Conservation (phyloP, 1,140 invertebrate species). For the Teleopsis dalmanni region DNA sequence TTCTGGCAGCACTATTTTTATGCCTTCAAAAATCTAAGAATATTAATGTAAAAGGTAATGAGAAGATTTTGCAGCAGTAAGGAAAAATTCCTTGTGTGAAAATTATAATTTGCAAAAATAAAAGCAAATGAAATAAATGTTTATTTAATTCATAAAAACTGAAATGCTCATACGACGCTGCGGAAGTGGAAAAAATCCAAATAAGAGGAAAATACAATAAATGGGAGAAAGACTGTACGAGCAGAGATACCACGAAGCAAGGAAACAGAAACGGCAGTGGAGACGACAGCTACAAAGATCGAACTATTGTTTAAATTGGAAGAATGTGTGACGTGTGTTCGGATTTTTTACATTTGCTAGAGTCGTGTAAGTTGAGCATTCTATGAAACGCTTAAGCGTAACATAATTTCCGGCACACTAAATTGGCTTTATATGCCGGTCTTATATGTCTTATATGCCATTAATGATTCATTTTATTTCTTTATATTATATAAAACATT, state of each 20-base stretch:
- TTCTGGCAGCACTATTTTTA: no score
- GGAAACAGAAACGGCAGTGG: slow-evolving; percentile 1
- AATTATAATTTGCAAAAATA: slow-evolving; percentile 3
- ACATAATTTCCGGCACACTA: background rate
- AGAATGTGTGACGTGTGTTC: slow-evolving; percentile 72
- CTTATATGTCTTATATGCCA: background rate
- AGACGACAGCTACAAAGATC: slow-evolving; percentile 5
- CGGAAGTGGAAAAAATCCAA: no score
- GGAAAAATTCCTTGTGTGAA: slow-evolving; percentile 8
- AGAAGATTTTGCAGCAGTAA: no score
- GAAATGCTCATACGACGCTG: no score
- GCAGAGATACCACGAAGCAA: slow-evolving; percentile 1
- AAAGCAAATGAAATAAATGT: slow-evolving; percentile 5
- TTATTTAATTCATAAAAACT: slow-evolving; percentile 1
- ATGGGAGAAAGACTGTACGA: slow-evolving; percentile 5
- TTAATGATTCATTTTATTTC: background rate
- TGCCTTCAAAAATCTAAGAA: no score
- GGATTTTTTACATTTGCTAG: slow-evolving; percentile 67
- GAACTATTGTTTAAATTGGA: slow-evolving; percentile 7
- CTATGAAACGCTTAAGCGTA: background rate
- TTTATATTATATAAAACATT: slow-evolving; percentile 11
- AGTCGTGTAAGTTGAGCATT: slow-evolving; percentile 58
- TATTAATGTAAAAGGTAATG: no score
- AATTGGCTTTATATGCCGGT: background rate
- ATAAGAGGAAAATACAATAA: no score